Evolutionary conservation across 1,140 invertebrate species (phyloP).

Genomic region (Drosophila parvula): DNA sequence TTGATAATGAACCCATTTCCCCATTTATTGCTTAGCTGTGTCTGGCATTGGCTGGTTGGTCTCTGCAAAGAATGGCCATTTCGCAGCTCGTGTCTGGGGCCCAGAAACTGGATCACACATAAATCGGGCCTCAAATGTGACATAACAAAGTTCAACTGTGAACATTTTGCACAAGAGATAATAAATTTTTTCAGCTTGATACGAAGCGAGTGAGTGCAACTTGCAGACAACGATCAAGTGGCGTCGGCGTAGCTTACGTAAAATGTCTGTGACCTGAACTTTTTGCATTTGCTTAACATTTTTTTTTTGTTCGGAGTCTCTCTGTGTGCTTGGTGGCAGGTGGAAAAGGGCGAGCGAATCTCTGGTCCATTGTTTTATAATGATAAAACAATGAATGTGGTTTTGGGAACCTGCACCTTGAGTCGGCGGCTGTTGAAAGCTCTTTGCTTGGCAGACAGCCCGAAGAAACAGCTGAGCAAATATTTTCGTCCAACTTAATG

Average conservation of each 20-base stretch:
- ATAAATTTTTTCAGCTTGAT: slow-evolving; percentile 58
- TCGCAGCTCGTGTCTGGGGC: background rate
- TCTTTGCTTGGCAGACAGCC: slow-evolving; percentile 17
- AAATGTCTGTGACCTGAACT: slow-evolving; percentile 80
- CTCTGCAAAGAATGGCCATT: slow-evolving; percentile 1
- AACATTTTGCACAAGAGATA: slow-evolving; percentile 76
- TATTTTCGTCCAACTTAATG: slow-evolving; percentile 17
- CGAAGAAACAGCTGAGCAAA: slow-evolving; percentile 66
- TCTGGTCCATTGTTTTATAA: slow-evolving; percentile 59
- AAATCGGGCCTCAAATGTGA: slow-evolving; percentile 62
- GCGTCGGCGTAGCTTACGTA: slow-evolving; percentile 63
- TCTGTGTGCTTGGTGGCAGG: slow-evolving; percentile 16
- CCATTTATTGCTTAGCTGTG: slow-evolving; percentile 12
- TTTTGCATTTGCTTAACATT: slow-evolving; percentile 74
- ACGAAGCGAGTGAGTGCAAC: slow-evolving; percentile 32
- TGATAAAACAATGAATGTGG: slow-evolving; percentile 58
- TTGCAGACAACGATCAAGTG: slow-evolving; percentile 41
- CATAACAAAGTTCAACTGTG: slow-evolving; percentile 79
- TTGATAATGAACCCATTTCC: slow-evolving; percentile 54
- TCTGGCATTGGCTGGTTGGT: slow-evolving; percentile 4
- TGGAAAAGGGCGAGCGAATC: slow-evolving; percentile 65
- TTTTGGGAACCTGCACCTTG: slow-evolving; percentile 75
- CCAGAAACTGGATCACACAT: slow-evolving; percentile 52
- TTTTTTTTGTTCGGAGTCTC: slow-evolving; percentile 15
- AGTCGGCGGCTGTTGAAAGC: slow-evolving; percentile 64